Conservation (phyloP, 2,888 invertebrate species). For the Chrysolina haemoptera region DNA sequence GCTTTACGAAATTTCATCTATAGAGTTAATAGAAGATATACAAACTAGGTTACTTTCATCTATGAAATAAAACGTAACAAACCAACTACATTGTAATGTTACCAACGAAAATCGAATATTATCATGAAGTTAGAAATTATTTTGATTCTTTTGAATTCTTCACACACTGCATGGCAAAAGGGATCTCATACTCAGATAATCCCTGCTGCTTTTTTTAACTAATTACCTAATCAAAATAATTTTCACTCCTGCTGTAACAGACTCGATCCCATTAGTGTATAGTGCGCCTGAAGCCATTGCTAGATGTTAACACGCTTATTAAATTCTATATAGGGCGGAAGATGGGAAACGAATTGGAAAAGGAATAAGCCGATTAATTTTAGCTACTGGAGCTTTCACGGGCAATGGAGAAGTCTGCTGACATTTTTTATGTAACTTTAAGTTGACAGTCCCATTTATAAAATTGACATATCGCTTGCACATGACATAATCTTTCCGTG, state of each 20-base stretch:
- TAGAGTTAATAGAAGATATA: too few species aligned
- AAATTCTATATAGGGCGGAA: slow-evolving; percentile 7
- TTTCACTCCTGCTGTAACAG: neutral
- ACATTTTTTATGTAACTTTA: neutral
- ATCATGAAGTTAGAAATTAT: too few species aligned
- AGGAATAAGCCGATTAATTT: neutral
- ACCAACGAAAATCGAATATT: too few species aligned
- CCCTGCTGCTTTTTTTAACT: too few species aligned
- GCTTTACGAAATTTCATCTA: too few species aligned
- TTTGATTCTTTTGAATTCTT: too few species aligned
- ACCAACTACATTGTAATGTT: too few species aligned
- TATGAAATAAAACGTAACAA: too few species aligned
- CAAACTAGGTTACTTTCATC: too few species aligned
- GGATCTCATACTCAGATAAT: too few species aligned
- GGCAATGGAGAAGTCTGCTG: neutral
- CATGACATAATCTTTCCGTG: too few species aligned
- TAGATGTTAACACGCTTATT: slow-evolving; percentile 13
- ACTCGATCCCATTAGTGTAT: neutral
- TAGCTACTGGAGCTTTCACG: neutral
- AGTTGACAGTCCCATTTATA: neutral
- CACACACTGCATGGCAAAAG: too few species aligned
- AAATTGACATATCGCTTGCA: neutral
- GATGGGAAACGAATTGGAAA: neutral
- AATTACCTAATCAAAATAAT: neutral
- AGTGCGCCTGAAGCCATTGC: slow-evolving; percentile 5